Evolutionary conservation across 2,888 invertebrate species (phyloP).

Genomic region (Hydrotaea cyrtoneurina): DNA sequence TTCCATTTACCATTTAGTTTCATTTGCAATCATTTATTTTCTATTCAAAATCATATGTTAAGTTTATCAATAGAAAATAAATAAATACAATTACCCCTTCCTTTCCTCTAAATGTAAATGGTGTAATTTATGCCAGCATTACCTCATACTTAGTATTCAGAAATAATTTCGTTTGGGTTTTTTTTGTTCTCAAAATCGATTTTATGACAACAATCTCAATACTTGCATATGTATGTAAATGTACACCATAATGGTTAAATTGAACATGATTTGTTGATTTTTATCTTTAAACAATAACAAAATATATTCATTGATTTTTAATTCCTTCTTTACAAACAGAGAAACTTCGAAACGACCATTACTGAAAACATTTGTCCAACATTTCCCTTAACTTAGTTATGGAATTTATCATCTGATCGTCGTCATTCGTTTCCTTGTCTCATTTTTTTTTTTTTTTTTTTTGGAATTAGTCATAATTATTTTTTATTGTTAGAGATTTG

Average conservation of each 20-base stretch:
- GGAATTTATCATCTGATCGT: constrained; percentile 27
- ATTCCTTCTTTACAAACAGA: neutral
- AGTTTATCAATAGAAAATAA: no score
- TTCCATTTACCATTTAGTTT: no score
- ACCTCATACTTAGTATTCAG: constrained; percentile 27
- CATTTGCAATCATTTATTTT: no score
- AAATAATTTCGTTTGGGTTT: constrained; percentile 37
- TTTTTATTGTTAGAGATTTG: constrained; percentile 33
- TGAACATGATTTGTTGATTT: constrained; percentile 46
- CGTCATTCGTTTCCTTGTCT: neutral
- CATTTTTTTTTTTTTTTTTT: no score
- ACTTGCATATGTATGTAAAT: constrained; percentile 22
- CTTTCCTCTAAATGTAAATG: neutral
- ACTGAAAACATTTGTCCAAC: neutral
- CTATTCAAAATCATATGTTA: no score
- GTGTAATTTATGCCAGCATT: constrained; percentile 23
- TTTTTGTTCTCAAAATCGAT: constrained; percentile 10
- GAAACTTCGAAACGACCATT: neutral
- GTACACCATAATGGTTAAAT: constrained; percentile 33
- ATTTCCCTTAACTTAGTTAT: constrained; percentile 37
- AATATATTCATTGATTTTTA: constrained; percentile 49
- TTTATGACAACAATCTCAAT: neutral
- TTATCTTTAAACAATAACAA: constrained; percentile 29
- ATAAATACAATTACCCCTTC: no score
- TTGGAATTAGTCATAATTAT: constrained; percentile 60